Evolutionary conservation across 2,888 invertebrate genomes (phyloP).

Genomic region (Invenusta paracnida): DNA sequence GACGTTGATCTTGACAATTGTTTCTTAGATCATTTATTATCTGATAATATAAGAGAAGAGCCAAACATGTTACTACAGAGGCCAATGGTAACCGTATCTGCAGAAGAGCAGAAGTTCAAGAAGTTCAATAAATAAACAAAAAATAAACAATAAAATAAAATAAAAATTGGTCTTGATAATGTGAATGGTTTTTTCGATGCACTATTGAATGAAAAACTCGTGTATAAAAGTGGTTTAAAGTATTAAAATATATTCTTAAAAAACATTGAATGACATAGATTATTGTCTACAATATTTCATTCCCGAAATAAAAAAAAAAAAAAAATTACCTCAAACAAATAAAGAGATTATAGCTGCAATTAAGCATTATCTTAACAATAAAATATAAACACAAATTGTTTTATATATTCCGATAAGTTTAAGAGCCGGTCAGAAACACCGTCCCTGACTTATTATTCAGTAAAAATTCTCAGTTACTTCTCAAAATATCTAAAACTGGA

Average conservation of each 20-base stretch:
- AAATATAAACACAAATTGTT: background rate
- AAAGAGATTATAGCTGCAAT: background rate
- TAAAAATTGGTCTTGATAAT: too few species aligned
- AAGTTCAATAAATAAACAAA: background rate
- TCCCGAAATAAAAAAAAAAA: background rate
- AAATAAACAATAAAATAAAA: too few species aligned
- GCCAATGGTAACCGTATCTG: background rate
- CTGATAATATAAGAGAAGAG: slow-evolving; percentile 21
- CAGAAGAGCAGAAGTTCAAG: background rate
- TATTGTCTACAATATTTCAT: background rate
- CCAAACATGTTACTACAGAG: slow-evolving; percentile 15
- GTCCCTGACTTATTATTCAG: slow-evolving; percentile 6
- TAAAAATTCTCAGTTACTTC: slow-evolving; percentile 5
- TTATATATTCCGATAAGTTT: background rate
- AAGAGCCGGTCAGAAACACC: background rate
- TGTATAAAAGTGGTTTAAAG: background rate
- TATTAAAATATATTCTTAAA: too few species aligned
- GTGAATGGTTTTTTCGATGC: background rate
- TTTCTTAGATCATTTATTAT: slow-evolving; percentile 11
- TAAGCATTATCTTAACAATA: background rate
- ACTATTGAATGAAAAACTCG: background rate
- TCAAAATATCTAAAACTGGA: slow-evolving; percentile 23
- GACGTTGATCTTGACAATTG: slow-evolving; percentile 10
- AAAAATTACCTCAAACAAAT: background rate
- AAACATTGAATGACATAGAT: background rate